phyloP scores from a whole-genome alignment of 1,140 invertebrate genomes.

The Aphis craccivora region DNA sequence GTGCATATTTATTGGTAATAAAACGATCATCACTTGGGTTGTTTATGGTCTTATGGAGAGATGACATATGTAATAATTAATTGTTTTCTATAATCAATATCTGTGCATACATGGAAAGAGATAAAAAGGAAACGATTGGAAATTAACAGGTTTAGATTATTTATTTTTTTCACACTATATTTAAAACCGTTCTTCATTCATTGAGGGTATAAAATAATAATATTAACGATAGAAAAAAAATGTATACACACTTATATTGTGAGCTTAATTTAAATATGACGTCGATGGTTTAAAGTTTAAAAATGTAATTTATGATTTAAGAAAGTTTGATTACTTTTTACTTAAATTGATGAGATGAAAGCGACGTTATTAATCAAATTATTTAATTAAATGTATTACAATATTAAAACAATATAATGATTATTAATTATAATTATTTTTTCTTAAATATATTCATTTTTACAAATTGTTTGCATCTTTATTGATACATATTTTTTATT shows the following conservation, averaged over 20 bases:
- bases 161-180: background rate
- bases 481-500: background rate
- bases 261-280: background rate
- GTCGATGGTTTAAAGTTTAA: conserved; percentile 1
- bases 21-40: background rate
- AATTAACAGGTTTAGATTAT: background rate
- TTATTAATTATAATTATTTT: background rate
- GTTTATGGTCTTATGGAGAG: background rate
- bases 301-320: conserved; percentile 8
- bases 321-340: background rate
- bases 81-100: background rate
- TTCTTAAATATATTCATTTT: background rate
- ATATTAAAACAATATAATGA: background rate
- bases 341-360: background rate
- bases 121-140: background rate
- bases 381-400: background rate
- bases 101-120: background rate
- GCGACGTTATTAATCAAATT: background rate
- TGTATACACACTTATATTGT: background rate
- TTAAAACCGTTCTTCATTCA: background rate
- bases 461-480: background rate
- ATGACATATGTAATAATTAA: background rate
- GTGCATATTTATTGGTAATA: background rate
- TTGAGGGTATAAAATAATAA: background rate
- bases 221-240: background rate